phyloP scores from a whole-genome alignment of 2,888 invertebrate genomes.

The Chrysotoxum bicinctum region DNA sequence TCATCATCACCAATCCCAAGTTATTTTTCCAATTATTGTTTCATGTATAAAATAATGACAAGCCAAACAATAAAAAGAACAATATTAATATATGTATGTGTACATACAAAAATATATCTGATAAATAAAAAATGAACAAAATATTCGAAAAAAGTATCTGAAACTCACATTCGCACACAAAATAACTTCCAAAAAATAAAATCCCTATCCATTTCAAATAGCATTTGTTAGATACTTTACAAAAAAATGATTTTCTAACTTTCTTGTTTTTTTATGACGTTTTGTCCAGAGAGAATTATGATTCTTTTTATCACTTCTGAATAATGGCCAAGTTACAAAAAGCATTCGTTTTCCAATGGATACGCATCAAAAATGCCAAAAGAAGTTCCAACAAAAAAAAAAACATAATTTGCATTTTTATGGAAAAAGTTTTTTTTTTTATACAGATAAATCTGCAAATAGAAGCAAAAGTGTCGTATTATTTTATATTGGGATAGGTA shows the following conservation, averaged over 20 bases:
- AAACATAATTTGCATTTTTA: slow-evolving; percentile 76
- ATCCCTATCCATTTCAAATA: slow-evolving; percentile 58
- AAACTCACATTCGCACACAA: slow-evolving; percentile 42
- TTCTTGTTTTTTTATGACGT: slow-evolving; percentile 52
- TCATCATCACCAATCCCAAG: not conserved
- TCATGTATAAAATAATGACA: not conserved
- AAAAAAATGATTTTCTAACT: slow-evolving; percentile 20
- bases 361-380: slow-evolving; percentile 67
- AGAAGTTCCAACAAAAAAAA: slow-evolving; percentile 49
- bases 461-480: slow-evolving; percentile 42
- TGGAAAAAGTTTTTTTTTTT: slow-evolving; percentile 74
- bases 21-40: slow-evolving; percentile 8
- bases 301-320: slow-evolving; percentile 72
- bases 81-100: not conserved
- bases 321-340: slow-evolving; percentile 68
- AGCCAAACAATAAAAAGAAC: not conserved
- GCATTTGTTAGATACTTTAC: slow-evolving; percentile 37
- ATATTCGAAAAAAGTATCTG: slow-evolving; percentile 46
- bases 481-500: slow-evolving; percentile 12
- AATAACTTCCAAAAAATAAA: not conserved
- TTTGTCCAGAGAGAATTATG: slow-evolving; percentile 66
- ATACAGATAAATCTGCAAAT: slow-evolving; percentile 69
- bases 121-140: slow-evolving; percentile 41
- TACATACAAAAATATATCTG: slow-evolving; percentile 30
- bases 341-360: slow-evolving; percentile 67